Percentiles rank a stretch among this genome's conserved stretches.
These are phyloP conservation scores for Tachysurus vachellii DNA, from an alignment of 2,113 vertebrate genomes.

Conservation along the genomic window DNA sequence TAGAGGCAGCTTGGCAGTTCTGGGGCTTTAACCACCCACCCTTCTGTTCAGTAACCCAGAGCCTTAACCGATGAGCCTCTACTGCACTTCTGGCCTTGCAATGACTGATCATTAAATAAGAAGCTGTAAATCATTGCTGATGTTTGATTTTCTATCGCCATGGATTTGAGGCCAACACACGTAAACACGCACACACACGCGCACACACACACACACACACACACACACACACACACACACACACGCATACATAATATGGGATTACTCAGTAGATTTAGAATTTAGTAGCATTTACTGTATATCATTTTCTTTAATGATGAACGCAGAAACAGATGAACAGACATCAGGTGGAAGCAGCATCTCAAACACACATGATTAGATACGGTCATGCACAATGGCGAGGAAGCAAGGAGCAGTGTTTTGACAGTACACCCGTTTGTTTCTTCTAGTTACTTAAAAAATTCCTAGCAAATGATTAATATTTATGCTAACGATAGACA, in stretches of 20 bases:
- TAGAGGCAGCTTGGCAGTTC: too few relatives aligned
- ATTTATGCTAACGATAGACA: neutral
- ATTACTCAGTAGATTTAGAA: neutral
- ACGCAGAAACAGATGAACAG: neutral
- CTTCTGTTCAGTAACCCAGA: too few relatives aligned
- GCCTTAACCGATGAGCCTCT: too few relatives aligned
- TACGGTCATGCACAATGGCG: too few relatives aligned
- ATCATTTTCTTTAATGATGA: neutral
- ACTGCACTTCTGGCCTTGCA: constrained; percentile 4
- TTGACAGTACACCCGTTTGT: neutral
- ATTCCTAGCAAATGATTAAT: neutral
- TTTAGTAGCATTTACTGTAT: neutral
- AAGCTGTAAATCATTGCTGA: constrained; percentile 40
- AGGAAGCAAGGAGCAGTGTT: neutral
- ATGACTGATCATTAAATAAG: constrained; percentile 11
- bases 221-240: neutral
- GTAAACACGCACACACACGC: constrained; percentile 18
- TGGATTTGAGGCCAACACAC: neutral
- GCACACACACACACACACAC: constrained; percentile 13
- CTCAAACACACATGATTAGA: neutral
- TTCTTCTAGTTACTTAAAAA: neutral
- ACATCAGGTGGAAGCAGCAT: neutral
- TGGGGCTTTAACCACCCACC: too few relatives aligned
- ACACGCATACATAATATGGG: too few relatives aligned
- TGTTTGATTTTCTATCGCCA: constrained; percentile 22